A percentile compares a stretch with the other conserved stretches of the same genome.
Evolutionary conservation across 2,113 vertebrate species (phyloP).

Genomic region (Paradisaea rubra): DNA sequence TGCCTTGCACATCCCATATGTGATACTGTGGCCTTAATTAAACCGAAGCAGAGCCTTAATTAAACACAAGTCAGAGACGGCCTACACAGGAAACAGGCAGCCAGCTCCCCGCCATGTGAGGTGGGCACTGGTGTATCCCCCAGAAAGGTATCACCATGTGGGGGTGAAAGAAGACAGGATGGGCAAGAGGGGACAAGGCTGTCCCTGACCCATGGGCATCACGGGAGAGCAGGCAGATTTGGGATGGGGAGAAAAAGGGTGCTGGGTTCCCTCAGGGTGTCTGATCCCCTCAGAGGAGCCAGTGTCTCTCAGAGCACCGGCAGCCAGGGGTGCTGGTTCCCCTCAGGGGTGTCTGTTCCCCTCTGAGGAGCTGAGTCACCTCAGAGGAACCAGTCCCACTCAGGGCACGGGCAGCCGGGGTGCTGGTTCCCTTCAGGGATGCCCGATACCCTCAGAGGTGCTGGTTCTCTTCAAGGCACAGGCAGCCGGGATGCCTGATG

Average conservation of each 20-base stretch:
- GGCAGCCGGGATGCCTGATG: neutral
- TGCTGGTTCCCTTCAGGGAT: neutral
- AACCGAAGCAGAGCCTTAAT: constrained; percentile 33
- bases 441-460: neutral
- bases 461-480: neutral
- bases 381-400: neutral
- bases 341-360: neutral
- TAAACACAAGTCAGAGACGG: neutral
- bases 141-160: neutral
- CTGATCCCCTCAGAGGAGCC: neutral
- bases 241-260: neutral
- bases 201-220: neutral
- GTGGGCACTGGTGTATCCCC: neutral
- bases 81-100: neutral
- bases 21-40: constrained; percentile 53
- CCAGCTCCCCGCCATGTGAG: fast-evolving
- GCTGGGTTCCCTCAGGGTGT: neutral
- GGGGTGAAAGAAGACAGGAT: neutral
- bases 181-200: neutral
- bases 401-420: too few relatives aligned
- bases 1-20: neutral
- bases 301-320: neutral
- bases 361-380: neutral
- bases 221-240: neutral
- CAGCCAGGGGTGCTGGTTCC: neutral